Base-by-base conservation (phyloP, 2,797 vertebrate species). In the Pseudochirops cupreus region DNA sequence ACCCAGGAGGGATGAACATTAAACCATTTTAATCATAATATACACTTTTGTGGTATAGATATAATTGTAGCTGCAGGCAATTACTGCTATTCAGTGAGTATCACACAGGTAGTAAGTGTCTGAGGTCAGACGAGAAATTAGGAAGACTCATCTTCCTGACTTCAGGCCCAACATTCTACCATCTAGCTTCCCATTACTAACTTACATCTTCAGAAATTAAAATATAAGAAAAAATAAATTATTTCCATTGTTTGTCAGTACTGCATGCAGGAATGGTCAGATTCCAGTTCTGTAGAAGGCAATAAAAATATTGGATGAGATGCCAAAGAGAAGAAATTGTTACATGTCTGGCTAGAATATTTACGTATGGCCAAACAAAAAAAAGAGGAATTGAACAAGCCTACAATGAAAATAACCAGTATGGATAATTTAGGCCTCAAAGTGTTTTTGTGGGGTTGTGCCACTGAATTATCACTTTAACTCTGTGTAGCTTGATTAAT, bases 291-390 rank as follows among this genome's bases (percentile, higher is more conserved):
- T 55, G 54, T 3, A 56, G 18, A 91, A 56, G 46, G 13, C 18
- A 28, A 13, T 3, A n/a, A 46, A 33, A 50, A 92, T 55, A 18
- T 54, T 24, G 56, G 5, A 0, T 10, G 56, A 5, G 1, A 6
- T 0, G 0, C 1, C 28, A 57, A 1, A 55, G 2, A 3, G 4
- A 46, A 29, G 11, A 56, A 74, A 33, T 67, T 28, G 11, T 33
- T 31, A 7, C 6, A 91, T 39, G 2, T 29, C 56, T 89, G 33
- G n/a, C 50, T 53, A 87, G 39, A 29, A 56, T 26, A 31, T 52
- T 39, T 11, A 2, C 31, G 1, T 9, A 24, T 58, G 13, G 1
- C 67, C 56, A 89, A 58, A 89, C 10, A 89, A 21, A 14, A 21
- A 13, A 11, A 54, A 24, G 29, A 0, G 21, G 10, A 26, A 46